Evolutionary conservation across 2,888 invertebrate species (phyloP).

Genomic region (Agrochola lychnidis): DNA sequence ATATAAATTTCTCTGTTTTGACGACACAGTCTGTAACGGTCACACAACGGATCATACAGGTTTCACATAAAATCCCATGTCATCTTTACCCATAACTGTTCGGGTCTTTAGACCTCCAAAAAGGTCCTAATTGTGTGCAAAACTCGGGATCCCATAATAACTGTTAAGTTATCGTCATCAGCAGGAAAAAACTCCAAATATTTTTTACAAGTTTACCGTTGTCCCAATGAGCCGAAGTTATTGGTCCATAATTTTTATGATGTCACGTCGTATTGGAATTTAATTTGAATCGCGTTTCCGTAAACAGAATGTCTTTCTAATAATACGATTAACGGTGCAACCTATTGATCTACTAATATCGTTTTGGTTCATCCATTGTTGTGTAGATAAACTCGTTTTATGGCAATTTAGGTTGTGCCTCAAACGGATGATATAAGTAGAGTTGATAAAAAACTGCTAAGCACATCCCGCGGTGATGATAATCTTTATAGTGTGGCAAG

Average conservation of each 20-base stretch:
- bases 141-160: slow-evolving; percentile 64
- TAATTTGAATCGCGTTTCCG: slow-evolving; percentile 45
- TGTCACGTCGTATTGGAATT: slow-evolving; percentile 46
- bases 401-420: slow-evolving; percentile 15
- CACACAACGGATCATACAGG: slow-evolving; percentile 61
- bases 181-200: slow-evolving; percentile 64
- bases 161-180: slow-evolving; percentile 64
- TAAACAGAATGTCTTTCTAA: slow-evolving; percentile 43
- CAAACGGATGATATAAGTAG: slow-evolving; percentile 52
- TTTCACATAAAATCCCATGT: slow-evolving; percentile 72
- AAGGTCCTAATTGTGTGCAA: slow-evolving; percentile 45
- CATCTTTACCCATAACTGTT: slow-evolving; percentile 66
- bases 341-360: slow-evolving; percentile 35
- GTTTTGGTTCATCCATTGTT: slow-evolving; percentile 25
- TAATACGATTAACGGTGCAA: slow-evolving; percentile 42
- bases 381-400: slow-evolving; percentile 10
- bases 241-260: slow-evolving; percentile 58
- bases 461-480: slow-evolving; percentile 65
- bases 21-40: slow-evolving; percentile 78
- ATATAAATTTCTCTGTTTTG: slow-evolving; percentile 67
- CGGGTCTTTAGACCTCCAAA: slow-evolving; percentile 24
- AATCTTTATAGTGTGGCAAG: slow-evolving; percentile 69
- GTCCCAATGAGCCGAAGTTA: slow-evolving; percentile 49
- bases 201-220: slow-evolving; percentile 57
- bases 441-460: slow-evolving; percentile 60